Evolutionary conservation across 2,888 invertebrate genomes (phyloP), one percentile per base, ranked within the genome.

Genomic region (Falcaria lacertinaria): DNA sequence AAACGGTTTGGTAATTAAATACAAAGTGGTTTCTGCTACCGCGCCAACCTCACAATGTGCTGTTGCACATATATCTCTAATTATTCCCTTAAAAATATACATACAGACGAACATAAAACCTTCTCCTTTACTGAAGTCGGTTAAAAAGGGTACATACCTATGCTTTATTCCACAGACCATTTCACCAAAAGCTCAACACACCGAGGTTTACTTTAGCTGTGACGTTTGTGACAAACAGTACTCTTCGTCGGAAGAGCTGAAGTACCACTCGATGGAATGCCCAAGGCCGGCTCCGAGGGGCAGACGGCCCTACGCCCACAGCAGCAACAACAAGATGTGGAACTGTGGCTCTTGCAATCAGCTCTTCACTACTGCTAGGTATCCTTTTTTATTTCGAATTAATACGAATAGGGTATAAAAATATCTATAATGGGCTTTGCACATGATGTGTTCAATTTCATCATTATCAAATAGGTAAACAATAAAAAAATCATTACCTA

Each of bases 311-410:
- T 86, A 76, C 50, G 64, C 69, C 0, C 73, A 64, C 13, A 59
- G 50, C 7, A 75, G 62, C 33, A 81, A 50, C 34, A 81, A 59
- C 34, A 89, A 89, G 64, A 88, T 89, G 88, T 89, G 88, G 88
- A 89, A 89, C 52, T 89, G 88, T 49, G 88, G 88, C 0, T 89
- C 88, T 16, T 89, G 89, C 39, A 88, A 89, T 43, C 89, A 89
- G 58, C 73, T 89, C 1, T 89, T 89, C 57, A 65, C 78, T 38
- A 87, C 86, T 8, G 89, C 89, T 15, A 81, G 89, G 87, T 86
- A 19, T 4, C 19, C 2, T 4, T 4, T 19, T 19, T 19, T 19
- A 19, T 5, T 19, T 19, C 2, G 19, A 19, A 19, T 5, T 19
- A 4, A 4, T 19, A 19, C 19, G 5, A 19, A 5, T 19, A 19